These are phyloP conservation scores for Ochropleura leucogaster DNA, from an alignment of 2,888 invertebrate genomes.

Conservation along the genomic window DNA sequence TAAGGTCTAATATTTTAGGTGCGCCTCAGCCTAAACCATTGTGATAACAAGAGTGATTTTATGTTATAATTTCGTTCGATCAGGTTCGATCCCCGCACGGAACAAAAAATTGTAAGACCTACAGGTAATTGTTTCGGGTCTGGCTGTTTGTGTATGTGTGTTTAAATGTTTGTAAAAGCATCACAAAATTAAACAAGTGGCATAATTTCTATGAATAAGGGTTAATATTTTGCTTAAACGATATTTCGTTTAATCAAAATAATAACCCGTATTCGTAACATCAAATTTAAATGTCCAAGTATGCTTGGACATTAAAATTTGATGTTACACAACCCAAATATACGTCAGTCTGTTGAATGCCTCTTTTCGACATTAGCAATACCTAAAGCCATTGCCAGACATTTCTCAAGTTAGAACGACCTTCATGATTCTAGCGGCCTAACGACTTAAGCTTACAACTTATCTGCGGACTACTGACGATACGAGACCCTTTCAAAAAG, in stretches of 20 bases:
- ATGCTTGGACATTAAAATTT: neutral
- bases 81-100: no score
- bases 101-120: no score
- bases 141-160: no score
- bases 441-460: slow-evolving; percentile 40
- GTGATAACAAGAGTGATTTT: neutral
- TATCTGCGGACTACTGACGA: slow-evolving; percentile 24
- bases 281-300: no score
- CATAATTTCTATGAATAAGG: neutral
- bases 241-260: no score
- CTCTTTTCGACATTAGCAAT: slow-evolving; percentile 7
- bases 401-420: slow-evolving; percentile 44
- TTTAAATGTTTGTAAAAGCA: no score
- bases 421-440: slow-evolving; percentile 33
- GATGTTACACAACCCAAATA: neutral
- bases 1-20: neutral
- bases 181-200: neutral
- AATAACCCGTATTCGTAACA: no score
- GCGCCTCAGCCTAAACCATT: neutral
- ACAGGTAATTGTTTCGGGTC: no score
- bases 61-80: neutral
- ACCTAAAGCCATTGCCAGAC: slow-evolving; percentile 31
- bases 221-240: neutral
- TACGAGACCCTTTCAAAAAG: slow-evolving; percentile 26
- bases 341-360: slow-evolving; percentile 5